Evolutionary conservation across 2,797 vertebrate species (phyloP), one percentile per base, ranked within the genome.

Genomic region (Myripristis murdjan): DNA sequence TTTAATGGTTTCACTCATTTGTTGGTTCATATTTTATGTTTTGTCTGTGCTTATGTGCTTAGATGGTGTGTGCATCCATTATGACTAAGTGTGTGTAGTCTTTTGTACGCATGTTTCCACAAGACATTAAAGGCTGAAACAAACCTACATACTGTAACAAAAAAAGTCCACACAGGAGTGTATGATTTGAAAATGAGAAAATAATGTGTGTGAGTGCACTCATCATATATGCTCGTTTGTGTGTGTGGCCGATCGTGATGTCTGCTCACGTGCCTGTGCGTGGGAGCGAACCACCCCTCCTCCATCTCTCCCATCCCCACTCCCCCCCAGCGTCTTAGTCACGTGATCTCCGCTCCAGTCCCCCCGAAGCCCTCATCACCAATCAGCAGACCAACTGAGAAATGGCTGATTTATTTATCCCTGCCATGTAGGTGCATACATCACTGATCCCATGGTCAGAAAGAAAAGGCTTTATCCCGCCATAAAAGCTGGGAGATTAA

Each of bases 401-500:
- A 64, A 71, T 47, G 23, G 60, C 59, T 74, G 60, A 73, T 83
- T 86, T 87, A 79, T 85, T 82, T 87, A 73, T 67, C 61, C 16
- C 35, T 53, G 2, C 61, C 63, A 16, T 12, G 14, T 78, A 64
- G 24, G 77, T 23, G 62, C 71, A 59, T 85, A 75, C 68, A 70
- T 81, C 73, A 56, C 86, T 82, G 79, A 91, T 87, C 86, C 77
- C 58, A 22, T 16, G 62, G 72, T 77, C 70, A 77, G 56, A n/a
- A n/a, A 79, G 68, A 84, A 74, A 26, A 69, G 85, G 73, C 77
- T 90, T 90, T 87, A 88, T 88, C 84, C 82, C 6, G 64, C 75
- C 26, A 11, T 83, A 62, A 72, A 86, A 37, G 79, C 77, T 71
- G 75, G 56, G 77, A 84, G 85, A 91, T 91, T 91, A 89, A 86